A percentile compares a stretch with the other conserved stretches of the same genome.
Evolutionary conservation across 2,797 vertebrate genomes (phyloP).

Genomic region (Dromococcyx pavoninus): DNA sequence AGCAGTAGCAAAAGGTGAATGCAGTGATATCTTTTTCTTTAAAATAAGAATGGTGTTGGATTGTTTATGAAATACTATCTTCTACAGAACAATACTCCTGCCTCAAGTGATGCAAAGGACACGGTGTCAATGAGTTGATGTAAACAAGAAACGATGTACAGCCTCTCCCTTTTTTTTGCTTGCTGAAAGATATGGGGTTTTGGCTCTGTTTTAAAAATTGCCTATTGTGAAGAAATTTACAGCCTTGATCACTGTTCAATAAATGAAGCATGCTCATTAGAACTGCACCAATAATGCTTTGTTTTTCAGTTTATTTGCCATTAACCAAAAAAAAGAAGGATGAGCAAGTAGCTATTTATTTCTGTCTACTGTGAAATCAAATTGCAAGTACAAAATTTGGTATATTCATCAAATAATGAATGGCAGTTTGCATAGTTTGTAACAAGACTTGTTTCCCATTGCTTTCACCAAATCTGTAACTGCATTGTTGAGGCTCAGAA

Average conservation of each 20-base stretch:
- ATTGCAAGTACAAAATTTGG: not conserved
- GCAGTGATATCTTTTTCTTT: not conserved
- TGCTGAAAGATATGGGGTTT: not conserved
- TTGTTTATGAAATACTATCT: not conserved
- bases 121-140: not conserved
- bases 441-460: not conserved
- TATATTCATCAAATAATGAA: not conserved
- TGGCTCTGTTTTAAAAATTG: not conserved
- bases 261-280: not conserved
- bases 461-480: not conserved
- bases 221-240: not conserved
- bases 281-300: not conserved
- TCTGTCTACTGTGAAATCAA: not conserved
- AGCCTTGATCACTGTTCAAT: not conserved
- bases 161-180: not conserved
- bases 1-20: not conserved
- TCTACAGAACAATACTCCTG: not conserved
- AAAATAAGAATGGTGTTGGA: not conserved
- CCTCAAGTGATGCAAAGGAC: not conserved
- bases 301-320: not conserved
- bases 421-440: not conserved
- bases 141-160: not conserved
- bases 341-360: not conserved
- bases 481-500: not conserved
- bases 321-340: not conserved